Evolutionary conservation across 2,888 invertebrate genomes (phyloP).

Genomic region (Lapara coniferarum): DNA sequence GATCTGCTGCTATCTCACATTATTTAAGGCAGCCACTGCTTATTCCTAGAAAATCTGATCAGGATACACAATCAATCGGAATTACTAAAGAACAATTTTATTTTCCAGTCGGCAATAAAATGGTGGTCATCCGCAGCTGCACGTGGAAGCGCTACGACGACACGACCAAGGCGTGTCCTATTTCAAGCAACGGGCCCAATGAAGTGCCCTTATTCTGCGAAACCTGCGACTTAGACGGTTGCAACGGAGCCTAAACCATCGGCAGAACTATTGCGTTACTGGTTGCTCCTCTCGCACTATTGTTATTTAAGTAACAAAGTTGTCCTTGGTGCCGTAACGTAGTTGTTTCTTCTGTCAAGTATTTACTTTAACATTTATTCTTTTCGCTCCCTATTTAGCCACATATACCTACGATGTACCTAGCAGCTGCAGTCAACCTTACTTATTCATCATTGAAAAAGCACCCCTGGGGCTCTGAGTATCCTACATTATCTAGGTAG

Average conservation of each 20-base stretch:
- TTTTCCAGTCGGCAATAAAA: constrained; percentile 79
- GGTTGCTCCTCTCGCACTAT: constrained; percentile 64
- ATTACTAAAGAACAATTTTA: background rate
- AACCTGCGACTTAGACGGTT: constrained; percentile 87
- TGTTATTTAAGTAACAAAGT: constrained; percentile 69
- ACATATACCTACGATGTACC: too few species aligned
- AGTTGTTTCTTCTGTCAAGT: background rate
- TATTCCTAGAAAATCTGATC: too few species aligned
- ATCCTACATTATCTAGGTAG: too few species aligned
- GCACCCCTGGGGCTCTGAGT: too few species aligned
- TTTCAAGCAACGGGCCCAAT: constrained; percentile 72
- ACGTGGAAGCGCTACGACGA: constrained; percentile 83
- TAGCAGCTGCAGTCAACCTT: too few species aligned
- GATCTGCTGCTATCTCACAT: too few species aligned
- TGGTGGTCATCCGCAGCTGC: constrained; percentile 83
- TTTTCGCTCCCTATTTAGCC: background rate
- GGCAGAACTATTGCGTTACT: constrained; percentile 73
- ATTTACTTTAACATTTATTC: background rate
- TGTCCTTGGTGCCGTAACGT: constrained; percentile 2
- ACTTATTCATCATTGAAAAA: too few species aligned
- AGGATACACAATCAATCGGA: too few species aligned
- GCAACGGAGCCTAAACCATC: constrained; percentile 84
- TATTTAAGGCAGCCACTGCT: too few species aligned
- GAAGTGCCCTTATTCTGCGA: constrained; percentile 85
- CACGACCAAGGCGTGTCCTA: constrained; percentile 78